Evolutionary conservation across 2,113 vertebrate genomes (phyloP).

Genomic region (Micronycteris hirsuta): DNA sequence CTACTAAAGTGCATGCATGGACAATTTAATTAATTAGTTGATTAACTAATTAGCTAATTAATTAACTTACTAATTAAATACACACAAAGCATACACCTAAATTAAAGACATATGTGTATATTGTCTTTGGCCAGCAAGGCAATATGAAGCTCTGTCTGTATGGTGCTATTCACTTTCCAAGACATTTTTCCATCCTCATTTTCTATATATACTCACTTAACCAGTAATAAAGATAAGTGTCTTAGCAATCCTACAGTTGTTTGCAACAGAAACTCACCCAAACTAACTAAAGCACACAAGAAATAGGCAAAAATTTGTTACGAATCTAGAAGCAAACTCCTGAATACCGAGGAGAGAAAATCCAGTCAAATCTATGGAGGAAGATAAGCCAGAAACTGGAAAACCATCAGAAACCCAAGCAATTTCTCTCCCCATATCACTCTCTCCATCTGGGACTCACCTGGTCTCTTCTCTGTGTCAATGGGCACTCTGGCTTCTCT

Average conservation of each 20-base stretch:
- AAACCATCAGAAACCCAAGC: background rate
- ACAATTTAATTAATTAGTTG: background rate
- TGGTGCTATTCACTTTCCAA: background rate
- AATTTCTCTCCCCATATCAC: background rate
- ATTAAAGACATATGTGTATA: background rate
- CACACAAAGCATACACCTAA: background rate
- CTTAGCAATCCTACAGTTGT: background rate
- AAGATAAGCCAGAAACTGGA: background rate
- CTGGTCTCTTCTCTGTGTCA: background rate
- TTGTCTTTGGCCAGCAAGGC: background rate
- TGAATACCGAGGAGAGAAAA: background rate
- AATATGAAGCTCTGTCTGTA: too few species aligned
- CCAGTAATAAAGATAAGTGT: background rate
- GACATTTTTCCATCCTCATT: background rate
- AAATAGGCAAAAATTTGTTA: background rate
- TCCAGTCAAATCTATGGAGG: background rate
- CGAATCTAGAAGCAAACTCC: background rate
- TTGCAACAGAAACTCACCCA: background rate
- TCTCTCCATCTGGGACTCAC: background rate
- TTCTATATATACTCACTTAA: background rate
- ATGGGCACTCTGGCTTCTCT: background rate
- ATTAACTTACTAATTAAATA: background rate
- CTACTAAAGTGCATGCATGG: background rate
- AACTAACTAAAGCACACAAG: background rate
- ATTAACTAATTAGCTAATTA: too few species aligned